Percentiles rank a stretch among this genome's conserved stretches.
Conservation (phyloP, 2,797 vertebrate genomes). For the Crocodylus rhombifer region DNA sequence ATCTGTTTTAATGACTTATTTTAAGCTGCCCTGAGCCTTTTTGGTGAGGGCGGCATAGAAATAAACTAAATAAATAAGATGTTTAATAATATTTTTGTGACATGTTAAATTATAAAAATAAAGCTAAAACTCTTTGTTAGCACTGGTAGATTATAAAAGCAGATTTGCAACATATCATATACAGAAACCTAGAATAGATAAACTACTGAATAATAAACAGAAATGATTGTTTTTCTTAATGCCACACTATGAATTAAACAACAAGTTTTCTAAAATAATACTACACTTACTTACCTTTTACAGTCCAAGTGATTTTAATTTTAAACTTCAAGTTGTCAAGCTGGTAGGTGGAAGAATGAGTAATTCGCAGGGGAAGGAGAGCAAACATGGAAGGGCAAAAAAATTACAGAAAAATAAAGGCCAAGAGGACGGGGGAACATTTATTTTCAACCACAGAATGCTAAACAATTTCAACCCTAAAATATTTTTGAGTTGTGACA, state of each 20-base stretch:
- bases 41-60: no score
- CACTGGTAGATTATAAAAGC: background rate
- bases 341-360: conserved; percentile 23
- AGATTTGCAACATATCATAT: background rate
- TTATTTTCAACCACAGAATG: background rate
- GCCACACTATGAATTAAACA: background rate
- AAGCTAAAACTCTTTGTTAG: background rate
- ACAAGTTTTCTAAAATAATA: background rate
- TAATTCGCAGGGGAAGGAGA: background rate
- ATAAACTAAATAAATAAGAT: background rate
- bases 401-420: conserved; percentile 5
- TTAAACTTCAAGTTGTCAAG: background rate
- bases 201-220: background rate
- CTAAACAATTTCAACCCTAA: conserved; percentile 24
- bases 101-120: background rate
- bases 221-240: background rate
- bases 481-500: background rate
- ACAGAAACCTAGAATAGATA: background rate
- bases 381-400: conserved; percentile 16
- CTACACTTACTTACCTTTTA: background rate
- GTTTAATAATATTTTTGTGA: background rate
- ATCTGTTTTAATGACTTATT: no score
- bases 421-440: conserved; percentile 7
- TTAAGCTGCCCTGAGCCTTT: no score
- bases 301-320: conserved; percentile 5